These are phyloP conservation scores for Eumacrocentrus americanus DNA, from an alignment of 2,888 invertebrate species.

Conservation along the genomic window DNA sequence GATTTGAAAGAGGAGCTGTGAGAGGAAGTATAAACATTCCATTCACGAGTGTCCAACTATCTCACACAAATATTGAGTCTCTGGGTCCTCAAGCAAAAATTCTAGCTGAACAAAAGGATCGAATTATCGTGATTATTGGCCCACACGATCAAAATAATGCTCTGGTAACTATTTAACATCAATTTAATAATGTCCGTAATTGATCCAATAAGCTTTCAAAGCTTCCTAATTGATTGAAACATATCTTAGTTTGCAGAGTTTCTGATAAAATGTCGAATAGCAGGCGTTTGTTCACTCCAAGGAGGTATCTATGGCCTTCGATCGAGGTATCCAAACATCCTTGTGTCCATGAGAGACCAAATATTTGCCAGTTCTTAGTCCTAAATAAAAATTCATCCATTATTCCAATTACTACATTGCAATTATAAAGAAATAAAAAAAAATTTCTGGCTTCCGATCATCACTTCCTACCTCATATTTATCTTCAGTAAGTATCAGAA, in stretches of 20 bases:
- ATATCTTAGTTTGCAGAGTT: slow-evolving; percentile 76
- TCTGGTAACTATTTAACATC: slow-evolving; percentile 69
- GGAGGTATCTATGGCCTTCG: slow-evolving; percentile 84
- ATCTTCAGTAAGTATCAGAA: no score
- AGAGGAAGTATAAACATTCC: slow-evolving; percentile 88
- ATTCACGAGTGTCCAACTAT: slow-evolving; percentile 78
- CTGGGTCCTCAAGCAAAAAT: slow-evolving; percentile 70
- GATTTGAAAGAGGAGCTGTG: slow-evolving; percentile 80
- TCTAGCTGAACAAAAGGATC: slow-evolving; percentile 68
- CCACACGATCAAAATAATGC: slow-evolving; percentile 79
- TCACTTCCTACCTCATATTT: no score
- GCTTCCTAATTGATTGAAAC: slow-evolving; percentile 15
- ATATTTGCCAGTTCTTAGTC: not conserved
- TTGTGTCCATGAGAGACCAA: slow-evolving; percentile 46
- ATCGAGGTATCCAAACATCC: slow-evolving; percentile 70
- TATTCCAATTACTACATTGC: no score
- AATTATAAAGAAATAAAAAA: no score
- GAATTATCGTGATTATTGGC: slow-evolving; percentile 79
- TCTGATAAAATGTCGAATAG: slow-evolving; percentile 77
- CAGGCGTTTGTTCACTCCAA: slow-evolving; percentile 84
- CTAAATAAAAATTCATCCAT: not conserved
- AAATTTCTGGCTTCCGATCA: no score
- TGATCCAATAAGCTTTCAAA: not conserved
- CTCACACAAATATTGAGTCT: slow-evolving; percentile 73
- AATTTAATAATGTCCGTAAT: not conserved